phyloP scores from a whole-genome alignment of 2,797 vertebrate genomes.

The Lepidocolaptes lacrymiger region DNA sequence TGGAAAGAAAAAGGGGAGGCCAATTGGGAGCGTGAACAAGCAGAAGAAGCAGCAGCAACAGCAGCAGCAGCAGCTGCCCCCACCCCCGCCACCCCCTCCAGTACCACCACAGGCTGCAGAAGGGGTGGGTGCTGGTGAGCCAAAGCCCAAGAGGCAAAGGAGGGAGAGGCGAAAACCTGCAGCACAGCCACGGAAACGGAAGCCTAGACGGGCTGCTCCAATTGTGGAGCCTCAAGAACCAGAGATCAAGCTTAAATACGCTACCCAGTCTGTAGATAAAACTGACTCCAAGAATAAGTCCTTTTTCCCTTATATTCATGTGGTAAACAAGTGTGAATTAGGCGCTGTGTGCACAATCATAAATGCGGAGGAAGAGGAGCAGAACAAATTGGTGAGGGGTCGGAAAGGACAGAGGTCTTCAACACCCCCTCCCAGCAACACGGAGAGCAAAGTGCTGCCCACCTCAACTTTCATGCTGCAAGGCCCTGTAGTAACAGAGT shows the following conservation, averaged over 20 bases:
- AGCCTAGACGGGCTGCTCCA: conserved; percentile 75
- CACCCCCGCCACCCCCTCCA: conserved; percentile 55
- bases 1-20: conserved; percentile 97
- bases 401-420: conserved; percentile 79
- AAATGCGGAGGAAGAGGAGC: conserved; percentile 93
- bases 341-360: conserved; percentile 95
- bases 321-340: conserved; percentile 94
- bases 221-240: conserved; percentile 82
- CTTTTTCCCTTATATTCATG: conserved; percentile 95
- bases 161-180: conserved; percentile 85
- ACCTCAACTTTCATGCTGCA: conserved; percentile 90
- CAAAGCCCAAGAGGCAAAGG: conserved; percentile 78
- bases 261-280: conserved; percentile 81
- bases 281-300: conserved; percentile 87
- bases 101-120: conserved; percentile 76
- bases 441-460: conserved; percentile 89
- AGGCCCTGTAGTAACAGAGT: conserved; percentile 92
- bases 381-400: conserved; percentile 88
- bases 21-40: conserved; percentile 97
- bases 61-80: conserved; percentile 60
- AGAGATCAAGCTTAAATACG: conserved; percentile 84
- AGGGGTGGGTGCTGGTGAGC: conserved; percentile 73
- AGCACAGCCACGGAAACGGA: conserved; percentile 78
- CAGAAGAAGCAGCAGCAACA: conserved; percentile 85
- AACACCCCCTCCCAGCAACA: conserved; percentile 82